Evolutionary conservation across 2,113 vertebrate species (phyloP).

Genomic region (Gopherus evgoodei): DNA sequence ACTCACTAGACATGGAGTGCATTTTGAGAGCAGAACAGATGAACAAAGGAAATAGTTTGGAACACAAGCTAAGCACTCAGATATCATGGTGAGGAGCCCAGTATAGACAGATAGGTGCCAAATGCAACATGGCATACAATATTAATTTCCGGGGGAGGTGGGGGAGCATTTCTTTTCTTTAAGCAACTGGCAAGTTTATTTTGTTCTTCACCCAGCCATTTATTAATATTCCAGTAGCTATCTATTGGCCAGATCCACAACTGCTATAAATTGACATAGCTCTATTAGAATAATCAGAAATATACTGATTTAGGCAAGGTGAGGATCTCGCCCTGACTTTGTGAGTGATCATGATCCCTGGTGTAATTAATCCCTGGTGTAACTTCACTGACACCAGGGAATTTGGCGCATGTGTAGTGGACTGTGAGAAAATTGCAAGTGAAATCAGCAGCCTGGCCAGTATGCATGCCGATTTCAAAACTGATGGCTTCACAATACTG

Average conservation of each 20-base stretch:
- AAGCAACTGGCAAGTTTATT: too few species aligned
- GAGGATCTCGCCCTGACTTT: too few species aligned
- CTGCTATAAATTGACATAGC: too few species aligned
- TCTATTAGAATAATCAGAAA: too few species aligned
- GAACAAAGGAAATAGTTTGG: neutral
- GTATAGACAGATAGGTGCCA: neutral
- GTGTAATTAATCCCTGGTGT: neutral
- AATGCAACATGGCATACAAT: too few species aligned
- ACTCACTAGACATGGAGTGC: neutral
- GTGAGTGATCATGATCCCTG: neutral
- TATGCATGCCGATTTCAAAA: fast-evolving
- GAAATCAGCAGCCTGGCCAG: neutral
- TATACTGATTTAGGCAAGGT: too few species aligned
- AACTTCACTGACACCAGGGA: neutral
- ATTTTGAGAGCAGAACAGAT: neutral
- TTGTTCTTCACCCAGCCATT: too few species aligned
- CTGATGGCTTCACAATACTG: neutral
- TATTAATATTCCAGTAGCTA: too few species aligned
- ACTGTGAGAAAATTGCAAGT: neutral
- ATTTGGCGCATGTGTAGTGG: neutral
- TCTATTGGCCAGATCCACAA: too few species aligned
- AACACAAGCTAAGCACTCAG: neutral
- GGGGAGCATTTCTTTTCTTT: too few species aligned
- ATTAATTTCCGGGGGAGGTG: too few species aligned
- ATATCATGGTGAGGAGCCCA: neutral